Evolutionary conservation across 1,140 invertebrate genomes (phyloP).

Genomic region (Euura lappo): DNA sequence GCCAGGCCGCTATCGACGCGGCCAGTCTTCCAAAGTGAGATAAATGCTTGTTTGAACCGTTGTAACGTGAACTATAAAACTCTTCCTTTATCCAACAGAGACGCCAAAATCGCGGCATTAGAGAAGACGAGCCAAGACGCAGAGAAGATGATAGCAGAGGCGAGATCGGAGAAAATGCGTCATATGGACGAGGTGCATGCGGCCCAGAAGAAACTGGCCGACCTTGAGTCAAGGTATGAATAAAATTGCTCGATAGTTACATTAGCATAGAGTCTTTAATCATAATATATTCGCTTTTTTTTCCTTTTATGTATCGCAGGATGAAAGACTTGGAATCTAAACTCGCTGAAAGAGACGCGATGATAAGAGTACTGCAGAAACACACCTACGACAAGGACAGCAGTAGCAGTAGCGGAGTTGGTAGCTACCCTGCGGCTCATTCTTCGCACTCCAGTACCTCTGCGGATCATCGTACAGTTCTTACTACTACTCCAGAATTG

Average conservation of each 20-base stretch:
- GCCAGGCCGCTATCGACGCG: slow-evolving; percentile 84
- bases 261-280: no score
- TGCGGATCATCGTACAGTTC: slow-evolving; percentile 52
- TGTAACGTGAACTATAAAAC: slow-evolving; percentile 3
- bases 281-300: background rate
- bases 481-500: slow-evolving; percentile 55
- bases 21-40: slow-evolving; percentile 83
- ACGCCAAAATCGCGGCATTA: slow-evolving; percentile 84
- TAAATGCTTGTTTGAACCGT: background rate
- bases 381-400: slow-evolving; percentile 75
- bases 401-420: slow-evolving; percentile 59
- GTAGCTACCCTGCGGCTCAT: slow-evolving; percentile 57
- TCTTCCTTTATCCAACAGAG: slow-evolving; percentile 59
- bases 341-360: slow-evolving; percentile 85
- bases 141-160: slow-evolving; percentile 87
- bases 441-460: slow-evolving; percentile 60
- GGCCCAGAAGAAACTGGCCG: slow-evolving; percentile 82
- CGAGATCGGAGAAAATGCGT: slow-evolving; percentile 82
- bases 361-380: slow-evolving; percentile 88
- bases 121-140: slow-evolving; percentile 86
- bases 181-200: slow-evolving; percentile 87
- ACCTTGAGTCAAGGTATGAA: slow-evolving; percentile 77
- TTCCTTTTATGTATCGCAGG: slow-evolving; percentile 56
- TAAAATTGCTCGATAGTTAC: background rate
- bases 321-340: slow-evolving; percentile 88